Base-by-base conservation (phyloP, 2,797 vertebrate species). In the Sebastes steindachneri region DNA sequence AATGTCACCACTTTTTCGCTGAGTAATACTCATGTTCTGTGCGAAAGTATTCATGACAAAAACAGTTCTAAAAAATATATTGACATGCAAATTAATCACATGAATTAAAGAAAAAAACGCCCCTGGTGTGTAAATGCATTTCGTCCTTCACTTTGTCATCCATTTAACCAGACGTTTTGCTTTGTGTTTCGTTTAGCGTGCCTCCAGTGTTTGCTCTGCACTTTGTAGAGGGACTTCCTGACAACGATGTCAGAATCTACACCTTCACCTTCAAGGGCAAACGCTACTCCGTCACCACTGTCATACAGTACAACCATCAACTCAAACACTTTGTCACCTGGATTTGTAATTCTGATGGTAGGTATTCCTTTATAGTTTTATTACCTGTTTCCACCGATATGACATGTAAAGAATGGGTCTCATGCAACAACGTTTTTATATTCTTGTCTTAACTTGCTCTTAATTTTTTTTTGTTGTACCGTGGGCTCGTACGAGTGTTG, bases 271-370 rank as follows among this genome's bases (percentile, higher is more conserved):
- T 97, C 91, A 85, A 95, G 65, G 95, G 91, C 12, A 90, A 67
- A 64, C 83, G 67, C 54, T 97, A 98, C 78, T 89, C 93, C 0
- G 70, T 98, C 88, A 95, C 95, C 28, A 90, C 95, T 1, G 23
- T 98, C 76, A 93, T 99, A 87, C 97, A 98, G 83, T 99, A 97
- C 90, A 85, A 91, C n/a, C 83, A 90, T 3, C 81, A 90, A 3
- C 88, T 92, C 23, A 92, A 96, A 86, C 97, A 99, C 89, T 99
- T 99, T 89, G 94, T 97, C 88, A 96, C 97, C 11, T 99, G 98
- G 98, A 88, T 93, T 65, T 86, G 86, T 82, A 92, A 93, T 75
- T 21, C 89, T 67, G 94, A 97, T 57, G 98, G 98, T 99, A 89
- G 89, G 96, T 95, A 7, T 60, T 66, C 23, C 31, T 7, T 64